phyloP scores from a whole-genome alignment of 2,113 vertebrate species.

The Oreochromis niloticus region DNA sequence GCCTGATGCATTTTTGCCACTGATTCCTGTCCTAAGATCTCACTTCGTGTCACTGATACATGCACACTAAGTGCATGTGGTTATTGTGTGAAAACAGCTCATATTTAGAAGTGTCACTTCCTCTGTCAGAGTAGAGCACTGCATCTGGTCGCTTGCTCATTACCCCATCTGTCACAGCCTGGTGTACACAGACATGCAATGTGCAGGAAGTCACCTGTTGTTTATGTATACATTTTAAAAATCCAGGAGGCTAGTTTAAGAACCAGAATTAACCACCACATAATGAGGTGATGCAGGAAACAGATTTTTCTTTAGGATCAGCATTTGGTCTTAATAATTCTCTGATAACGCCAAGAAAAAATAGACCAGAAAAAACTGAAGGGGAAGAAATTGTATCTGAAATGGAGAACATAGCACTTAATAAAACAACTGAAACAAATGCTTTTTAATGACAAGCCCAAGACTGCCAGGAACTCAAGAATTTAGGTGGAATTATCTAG shows the following conservation, averaged over 20 bases:
- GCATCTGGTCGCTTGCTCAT: neutral
- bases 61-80: neutral
- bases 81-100: constrained; percentile 2
- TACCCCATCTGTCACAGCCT: constrained; percentile 15
- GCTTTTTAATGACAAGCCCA: neutral
- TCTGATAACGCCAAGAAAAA: neutral
- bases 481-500: neutral
- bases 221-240: neutral
- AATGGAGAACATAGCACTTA: neutral
- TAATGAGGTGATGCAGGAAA: neutral
- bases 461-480: neutral
- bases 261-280: neutral
- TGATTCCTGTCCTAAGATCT: neutral
- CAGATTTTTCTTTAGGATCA: neutral
- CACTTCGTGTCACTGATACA: neutral
- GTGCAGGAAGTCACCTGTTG: constrained; percentile 6
- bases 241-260: neutral
- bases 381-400: neutral
- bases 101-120: neutral
- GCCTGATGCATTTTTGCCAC: neutral
- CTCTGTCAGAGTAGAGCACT: neutral
- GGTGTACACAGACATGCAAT: neutral
- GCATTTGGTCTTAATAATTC: neutral
- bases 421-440: neutral
- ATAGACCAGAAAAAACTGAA: neutral